Evolutionary conservation across 1,140 invertebrate species (phyloP), one percentile per base, ranked within the genome.

Genomic region (Pseudomyrmex gracilis): DNA sequence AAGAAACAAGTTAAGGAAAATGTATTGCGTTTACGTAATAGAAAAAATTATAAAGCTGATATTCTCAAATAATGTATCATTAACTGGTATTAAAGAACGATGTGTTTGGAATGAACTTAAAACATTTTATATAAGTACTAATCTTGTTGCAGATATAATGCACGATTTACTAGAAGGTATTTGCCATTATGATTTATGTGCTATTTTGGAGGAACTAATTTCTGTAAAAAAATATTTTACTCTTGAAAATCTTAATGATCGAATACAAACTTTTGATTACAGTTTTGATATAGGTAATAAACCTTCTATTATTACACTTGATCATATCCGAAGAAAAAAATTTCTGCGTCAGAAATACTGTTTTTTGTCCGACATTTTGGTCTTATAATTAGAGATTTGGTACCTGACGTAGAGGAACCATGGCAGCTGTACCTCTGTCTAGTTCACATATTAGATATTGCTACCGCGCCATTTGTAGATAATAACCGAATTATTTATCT

Each of bases 291-390:
- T 67, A 67, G 20, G 51, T 57, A 12, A 71, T 34, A 71, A 71
- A 17, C 15, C 24, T 0, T 70, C 22, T 12, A 13, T 71, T 71
- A 71, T 34, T n/a, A 34, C 1, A 34, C 3, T 51, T 67, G 51
- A 71, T 55, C 9, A 71, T 55, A 71, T 71, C 55, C 49, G 22
- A 17, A 15, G 22, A 12, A 0, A 57, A 55, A 57, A 71, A 43
- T 1, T 74, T 74, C 57, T 61, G 73, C 43, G 24, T 45, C 73
- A 22, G 73, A 74, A 49, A 74, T 74, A 43, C 0, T 74, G n/a
- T 74, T 58, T 74, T 61, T 74, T 74, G 43, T 49, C 47, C 57
- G 73, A 47, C 15, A 74, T 61, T 74, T 74, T 47, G 73, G 73
- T 60, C 13, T 74, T 10, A 74, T 74, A 1, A 61, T 74, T 49